These are phyloP conservation scores for Rhingia rostrata DNA, from an alignment of 2,888 invertebrate species.

Conservation along the genomic window DNA sequence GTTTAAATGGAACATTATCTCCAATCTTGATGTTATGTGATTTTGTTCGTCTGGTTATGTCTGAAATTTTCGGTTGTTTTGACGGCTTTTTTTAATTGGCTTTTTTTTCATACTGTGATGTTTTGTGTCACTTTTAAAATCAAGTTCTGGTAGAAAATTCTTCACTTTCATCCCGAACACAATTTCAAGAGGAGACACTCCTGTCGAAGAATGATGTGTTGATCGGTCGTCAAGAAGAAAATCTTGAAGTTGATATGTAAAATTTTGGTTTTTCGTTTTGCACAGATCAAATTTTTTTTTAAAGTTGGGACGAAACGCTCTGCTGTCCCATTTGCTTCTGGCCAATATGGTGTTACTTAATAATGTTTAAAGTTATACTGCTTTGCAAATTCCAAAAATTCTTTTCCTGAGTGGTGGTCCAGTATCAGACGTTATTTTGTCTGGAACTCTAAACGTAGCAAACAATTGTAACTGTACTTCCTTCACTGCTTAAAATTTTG, in stretches of 20 bases:
- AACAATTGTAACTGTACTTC: background rate
- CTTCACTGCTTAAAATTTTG: background rate
- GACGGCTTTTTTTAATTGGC: background rate
- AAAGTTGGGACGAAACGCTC: background rate
- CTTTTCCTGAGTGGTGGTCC: background rate
- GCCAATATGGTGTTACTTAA: background rate
- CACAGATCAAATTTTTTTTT: background rate
- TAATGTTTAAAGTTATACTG: background rate
- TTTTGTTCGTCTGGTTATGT: background rate
- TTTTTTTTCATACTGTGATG: background rate
- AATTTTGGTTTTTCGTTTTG: too few relatives aligned
- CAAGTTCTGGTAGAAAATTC: background rate
- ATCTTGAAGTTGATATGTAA: too few relatives aligned
- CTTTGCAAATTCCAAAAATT: background rate
- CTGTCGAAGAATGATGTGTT: background rate
- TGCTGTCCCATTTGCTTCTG: background rate
- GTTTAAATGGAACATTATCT: background rate
- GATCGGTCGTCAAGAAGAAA: too few relatives aligned
- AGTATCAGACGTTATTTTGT: background rate
- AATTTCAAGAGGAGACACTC: background rate
- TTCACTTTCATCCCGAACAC: background rate
- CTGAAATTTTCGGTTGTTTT: background rate
- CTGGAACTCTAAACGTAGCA: background rate
- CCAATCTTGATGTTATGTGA: background rate
- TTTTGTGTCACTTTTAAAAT: too few relatives aligned